A percentile compares a stretch with the other conserved stretches of the same genome.
Evolutionary conservation across 1,140 invertebrate genomes (phyloP).

Genomic region (Eurosta solidaginis): DNA sequence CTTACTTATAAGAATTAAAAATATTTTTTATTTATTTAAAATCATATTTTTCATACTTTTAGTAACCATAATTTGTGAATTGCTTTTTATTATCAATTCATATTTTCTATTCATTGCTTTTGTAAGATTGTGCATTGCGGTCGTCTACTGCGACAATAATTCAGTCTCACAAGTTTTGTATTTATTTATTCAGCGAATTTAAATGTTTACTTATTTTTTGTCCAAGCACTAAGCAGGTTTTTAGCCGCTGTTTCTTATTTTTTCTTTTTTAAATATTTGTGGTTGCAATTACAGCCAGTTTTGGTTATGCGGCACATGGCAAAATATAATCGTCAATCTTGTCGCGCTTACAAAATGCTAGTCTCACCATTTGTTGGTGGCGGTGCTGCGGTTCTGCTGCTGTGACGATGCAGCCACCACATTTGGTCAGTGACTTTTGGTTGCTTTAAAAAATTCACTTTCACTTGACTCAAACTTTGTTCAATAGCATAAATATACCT

Average conservation of each 20-base stretch:
- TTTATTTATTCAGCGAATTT: no score
- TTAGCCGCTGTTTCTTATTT: background rate
- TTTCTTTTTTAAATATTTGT: background rate
- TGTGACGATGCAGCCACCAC: background rate
- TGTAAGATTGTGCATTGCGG: no score
- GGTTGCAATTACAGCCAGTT: background rate
- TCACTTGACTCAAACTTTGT: background rate
- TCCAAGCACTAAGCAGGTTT: background rate
- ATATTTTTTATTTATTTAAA: no score
- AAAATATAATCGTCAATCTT: background rate
- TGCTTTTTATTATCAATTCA: no score
- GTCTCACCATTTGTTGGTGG: background rate
- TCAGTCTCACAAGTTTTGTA: no score
- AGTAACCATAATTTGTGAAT: no score
- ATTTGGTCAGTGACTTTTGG: conserved; percentile 18
- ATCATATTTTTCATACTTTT: no score
- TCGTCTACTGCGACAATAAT: no score
- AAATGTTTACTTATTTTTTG: no score
- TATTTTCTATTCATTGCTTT: no score
- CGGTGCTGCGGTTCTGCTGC: no score
- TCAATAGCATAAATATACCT: background rate
- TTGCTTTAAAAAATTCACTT: conserved; percentile 10
- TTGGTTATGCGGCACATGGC: background rate
- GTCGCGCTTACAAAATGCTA: background rate
- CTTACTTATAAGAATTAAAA: no score